These are phyloP conservation scores for Neopipo cinnamomea DNA, from an alignment of 2,113 vertebrate genomes.

Conservation along the genomic window DNA sequence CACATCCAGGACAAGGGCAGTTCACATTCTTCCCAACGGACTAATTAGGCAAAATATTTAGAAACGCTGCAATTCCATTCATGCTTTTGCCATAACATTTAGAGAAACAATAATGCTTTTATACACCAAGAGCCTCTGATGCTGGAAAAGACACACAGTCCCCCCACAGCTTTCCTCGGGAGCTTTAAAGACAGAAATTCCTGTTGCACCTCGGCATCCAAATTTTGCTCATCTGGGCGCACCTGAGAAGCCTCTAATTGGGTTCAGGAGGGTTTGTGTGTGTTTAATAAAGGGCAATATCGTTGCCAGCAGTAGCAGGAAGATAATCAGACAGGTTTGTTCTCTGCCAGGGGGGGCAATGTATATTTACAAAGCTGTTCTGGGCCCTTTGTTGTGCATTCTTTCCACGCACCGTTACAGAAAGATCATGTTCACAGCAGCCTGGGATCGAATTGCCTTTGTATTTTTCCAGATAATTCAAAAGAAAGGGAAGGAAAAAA, in stretches of 20 bases:
- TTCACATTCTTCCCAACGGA: conserved; percentile 62
- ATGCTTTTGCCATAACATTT: conserved; percentile 17
- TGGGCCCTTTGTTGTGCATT: background rate
- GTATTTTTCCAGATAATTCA: background rate
- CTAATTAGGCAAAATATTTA: conserved; percentile 61
- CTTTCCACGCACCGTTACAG: background rate
- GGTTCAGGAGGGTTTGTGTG: background rate
- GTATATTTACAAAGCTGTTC: conserved; percentile 26
- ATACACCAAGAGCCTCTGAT: background rate
- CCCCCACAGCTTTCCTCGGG: no score
- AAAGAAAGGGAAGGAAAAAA: background rate
- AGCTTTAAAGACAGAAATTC: background rate
- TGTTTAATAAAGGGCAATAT: background rate
- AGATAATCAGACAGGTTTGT: background rate
- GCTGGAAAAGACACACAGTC: background rate
- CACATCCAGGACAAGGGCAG: conserved; percentile 32
- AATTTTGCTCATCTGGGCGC: background rate
- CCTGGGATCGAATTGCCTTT: background rate
- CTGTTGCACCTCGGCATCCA: background rate
- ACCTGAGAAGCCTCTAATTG: background rate
- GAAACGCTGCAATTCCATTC: conserved; percentile 27
- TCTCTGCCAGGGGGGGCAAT: conserved; percentile 19
- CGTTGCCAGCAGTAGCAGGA: background rate
- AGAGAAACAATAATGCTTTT: conserved; percentile 30
- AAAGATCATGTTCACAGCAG: conserved; percentile 15